Conservation (phyloP, 2,113 vertebrate genomes). For the Lamprotornis superbus region DNA sequence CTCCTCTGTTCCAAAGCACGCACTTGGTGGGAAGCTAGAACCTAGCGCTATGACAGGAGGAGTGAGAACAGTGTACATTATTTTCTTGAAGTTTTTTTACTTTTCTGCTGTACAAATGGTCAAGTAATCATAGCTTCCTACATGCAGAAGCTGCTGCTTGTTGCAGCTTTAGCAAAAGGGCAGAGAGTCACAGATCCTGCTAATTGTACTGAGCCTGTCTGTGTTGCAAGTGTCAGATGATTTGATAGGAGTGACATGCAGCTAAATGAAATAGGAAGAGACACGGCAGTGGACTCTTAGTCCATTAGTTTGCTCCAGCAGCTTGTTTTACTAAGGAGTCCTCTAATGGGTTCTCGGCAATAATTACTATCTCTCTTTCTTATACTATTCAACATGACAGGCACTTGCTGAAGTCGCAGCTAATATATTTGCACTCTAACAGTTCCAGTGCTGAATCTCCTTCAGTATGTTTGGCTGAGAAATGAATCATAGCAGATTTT, state of each 20-base stretch:
- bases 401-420: slow-evolving; percentile 81
- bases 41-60: background rate
- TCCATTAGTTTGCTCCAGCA: slow-evolving; percentile 94
- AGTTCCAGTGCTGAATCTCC: slow-evolving; percentile 65
- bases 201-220: slow-evolving; percentile 81
- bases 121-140: slow-evolving; percentile 48
- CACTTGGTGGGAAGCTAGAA: background rate
- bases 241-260: slow-evolving; percentile 81
- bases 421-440: slow-evolving; percentile 82
- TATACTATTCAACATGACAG: slow-evolving; percentile 88
- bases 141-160: slow-evolving; percentile 25
- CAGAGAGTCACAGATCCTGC: slow-evolving; percentile 59
- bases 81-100: slow-evolving; percentile 49
- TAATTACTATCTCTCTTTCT: slow-evolving; percentile 95
- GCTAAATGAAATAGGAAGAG: slow-evolving; percentile 85
- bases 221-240: slow-evolving; percentile 78
- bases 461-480: slow-evolving; percentile 72
- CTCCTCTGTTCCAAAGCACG: background rate
- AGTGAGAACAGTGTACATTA: slow-evolving; percentile 4
- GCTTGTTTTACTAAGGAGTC: slow-evolving; percentile 90
- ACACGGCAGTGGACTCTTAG: slow-evolving; percentile 80
- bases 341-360: slow-evolving; percentile 95
- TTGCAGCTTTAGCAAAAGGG: slow-evolving; percentile 61
- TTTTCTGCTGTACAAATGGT: slow-evolving; percentile 43
- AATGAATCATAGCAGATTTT: slow-evolving; percentile 68